Percentiles rank a stretch among this genome's conserved stretches.
phyloP scores from a whole-genome alignment of 2,113 vertebrate species.

The Caranx melampygus region DNA sequence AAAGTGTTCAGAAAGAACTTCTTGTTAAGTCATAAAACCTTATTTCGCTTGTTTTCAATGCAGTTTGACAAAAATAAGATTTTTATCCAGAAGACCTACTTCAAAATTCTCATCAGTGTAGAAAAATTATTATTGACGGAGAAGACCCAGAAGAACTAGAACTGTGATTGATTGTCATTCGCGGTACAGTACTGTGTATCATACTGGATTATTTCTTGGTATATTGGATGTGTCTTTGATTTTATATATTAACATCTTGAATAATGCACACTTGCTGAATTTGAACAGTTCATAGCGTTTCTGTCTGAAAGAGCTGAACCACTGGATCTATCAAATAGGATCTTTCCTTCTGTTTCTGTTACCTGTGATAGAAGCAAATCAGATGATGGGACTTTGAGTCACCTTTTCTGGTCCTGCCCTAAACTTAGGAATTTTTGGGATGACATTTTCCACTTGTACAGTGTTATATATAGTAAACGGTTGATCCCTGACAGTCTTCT shows the following conservation, averaged over 20 bases:
- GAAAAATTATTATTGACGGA: neutral
- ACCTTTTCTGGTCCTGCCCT: too few relatives aligned
- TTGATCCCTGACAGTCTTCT: too few relatives aligned
- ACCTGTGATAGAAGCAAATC: too few relatives aligned
- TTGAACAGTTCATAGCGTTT: neutral
- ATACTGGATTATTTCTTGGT: neutral
- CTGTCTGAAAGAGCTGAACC: neutral
- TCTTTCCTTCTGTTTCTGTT: too few relatives aligned
- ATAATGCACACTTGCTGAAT: neutral
- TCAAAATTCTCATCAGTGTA: neutral
- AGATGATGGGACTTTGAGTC: too few relatives aligned
- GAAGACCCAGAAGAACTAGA: neutral
- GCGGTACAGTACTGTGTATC: neutral
- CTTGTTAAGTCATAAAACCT: neutral
- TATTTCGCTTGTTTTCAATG: neutral
- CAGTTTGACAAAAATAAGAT: neutral
- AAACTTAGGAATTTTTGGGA: too few relatives aligned
- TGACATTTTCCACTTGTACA: too few relatives aligned
- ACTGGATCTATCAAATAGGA: neutral
- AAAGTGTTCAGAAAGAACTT: neutral
- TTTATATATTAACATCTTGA: neutral
- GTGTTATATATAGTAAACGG: too few relatives aligned
- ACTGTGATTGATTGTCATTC: neutral
- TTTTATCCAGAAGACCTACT: neutral
- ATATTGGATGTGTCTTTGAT: neutral